Percentiles rank a stretch among this genome's conserved stretches.
These are phyloP conservation scores for Alouatta palliata DNA, from an alignment of 2,113 vertebrate genomes.

Conservation along the genomic window DNA sequence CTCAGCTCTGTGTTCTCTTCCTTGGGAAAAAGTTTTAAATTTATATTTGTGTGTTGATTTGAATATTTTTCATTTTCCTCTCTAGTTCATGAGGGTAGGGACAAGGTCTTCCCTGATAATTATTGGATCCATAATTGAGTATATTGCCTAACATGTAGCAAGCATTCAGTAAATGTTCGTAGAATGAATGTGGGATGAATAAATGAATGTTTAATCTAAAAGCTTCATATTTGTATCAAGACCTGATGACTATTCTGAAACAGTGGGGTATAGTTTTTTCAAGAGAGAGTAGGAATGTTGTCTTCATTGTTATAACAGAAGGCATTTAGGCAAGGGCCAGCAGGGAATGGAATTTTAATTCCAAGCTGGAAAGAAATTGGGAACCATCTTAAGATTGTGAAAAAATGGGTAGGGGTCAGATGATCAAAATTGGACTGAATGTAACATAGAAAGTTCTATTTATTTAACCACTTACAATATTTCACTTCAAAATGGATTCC, in stretches of 20 bases:
- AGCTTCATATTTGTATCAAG: not conserved
- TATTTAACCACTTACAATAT: not conserved
- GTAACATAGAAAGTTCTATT: not conserved
- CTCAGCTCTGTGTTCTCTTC: not conserved
- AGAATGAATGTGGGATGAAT: not conserved
- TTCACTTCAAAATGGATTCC: slow-evolving; percentile 35
- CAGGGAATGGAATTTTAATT: slow-evolving; percentile 39
- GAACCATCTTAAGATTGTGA: not conserved
- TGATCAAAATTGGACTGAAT: not conserved
- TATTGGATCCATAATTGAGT: not conserved
- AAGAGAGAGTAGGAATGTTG: not conserved
- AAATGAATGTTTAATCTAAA: not conserved
- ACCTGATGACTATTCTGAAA: not conserved
- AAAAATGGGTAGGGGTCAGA: not conserved
- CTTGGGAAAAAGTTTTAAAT: not conserved
- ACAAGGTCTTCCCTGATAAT: not conserved
- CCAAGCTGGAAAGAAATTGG: not conserved
- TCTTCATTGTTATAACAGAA: not conserved
- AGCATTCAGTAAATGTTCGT: not conserved
- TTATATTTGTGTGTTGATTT: not conserved
- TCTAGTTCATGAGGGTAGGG: not conserved
- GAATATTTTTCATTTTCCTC: not conserved
- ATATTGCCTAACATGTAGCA: not conserved
- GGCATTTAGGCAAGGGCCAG: not conserved
- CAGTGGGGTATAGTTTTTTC: not conserved